These are phyloP conservation scores for Grammomys dolichurus DNA, from an alignment of 2,113 vertebrate genomes.

Conservation along the genomic window DNA sequence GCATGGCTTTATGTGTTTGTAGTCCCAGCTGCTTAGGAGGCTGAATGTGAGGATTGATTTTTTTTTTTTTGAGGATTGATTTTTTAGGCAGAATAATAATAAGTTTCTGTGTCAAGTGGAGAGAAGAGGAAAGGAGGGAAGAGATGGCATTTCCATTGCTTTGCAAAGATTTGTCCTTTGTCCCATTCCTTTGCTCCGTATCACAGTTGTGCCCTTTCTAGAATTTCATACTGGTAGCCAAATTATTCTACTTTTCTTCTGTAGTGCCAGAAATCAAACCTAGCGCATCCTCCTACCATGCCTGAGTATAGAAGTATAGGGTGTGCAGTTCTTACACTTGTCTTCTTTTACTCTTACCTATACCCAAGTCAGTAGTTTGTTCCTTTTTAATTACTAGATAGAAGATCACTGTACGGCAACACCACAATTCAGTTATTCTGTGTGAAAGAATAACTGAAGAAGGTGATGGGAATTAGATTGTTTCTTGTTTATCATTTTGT, in stretches of 20 bases:
- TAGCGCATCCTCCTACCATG: not conserved
- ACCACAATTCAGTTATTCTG: not conserved
- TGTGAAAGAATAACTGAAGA: not conserved
- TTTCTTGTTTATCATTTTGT: constrained; percentile 14
- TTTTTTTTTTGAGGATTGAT: not conserved
- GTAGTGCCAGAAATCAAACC: too few relatives aligned
- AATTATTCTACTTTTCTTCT: not conserved
- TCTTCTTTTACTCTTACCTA: not conserved
- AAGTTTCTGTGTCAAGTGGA: not conserved
- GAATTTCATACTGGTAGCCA: not conserved
- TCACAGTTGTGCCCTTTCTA: constrained; percentile 1
- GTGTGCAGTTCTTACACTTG: not conserved
- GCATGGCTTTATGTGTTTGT: not conserved
- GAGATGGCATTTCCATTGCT: not conserved
- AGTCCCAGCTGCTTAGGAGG: not conserved
- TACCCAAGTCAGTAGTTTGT: not conserved
- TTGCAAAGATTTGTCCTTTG: not conserved
- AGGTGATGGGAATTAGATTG: not conserved
- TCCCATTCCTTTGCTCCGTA: not conserved
- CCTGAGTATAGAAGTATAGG: not conserved
- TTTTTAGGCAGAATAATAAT: too few relatives aligned
- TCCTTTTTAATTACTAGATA: not conserved
- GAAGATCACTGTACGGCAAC: not conserved
- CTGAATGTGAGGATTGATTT: not conserved
- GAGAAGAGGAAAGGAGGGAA: not conserved